A percentile compares a stretch with the other conserved stretches of the same genome.
These are phyloP conservation scores for Atractosteus spatula DNA, from an alignment of 2,113 vertebrate species.

Conservation along the genomic window DNA sequence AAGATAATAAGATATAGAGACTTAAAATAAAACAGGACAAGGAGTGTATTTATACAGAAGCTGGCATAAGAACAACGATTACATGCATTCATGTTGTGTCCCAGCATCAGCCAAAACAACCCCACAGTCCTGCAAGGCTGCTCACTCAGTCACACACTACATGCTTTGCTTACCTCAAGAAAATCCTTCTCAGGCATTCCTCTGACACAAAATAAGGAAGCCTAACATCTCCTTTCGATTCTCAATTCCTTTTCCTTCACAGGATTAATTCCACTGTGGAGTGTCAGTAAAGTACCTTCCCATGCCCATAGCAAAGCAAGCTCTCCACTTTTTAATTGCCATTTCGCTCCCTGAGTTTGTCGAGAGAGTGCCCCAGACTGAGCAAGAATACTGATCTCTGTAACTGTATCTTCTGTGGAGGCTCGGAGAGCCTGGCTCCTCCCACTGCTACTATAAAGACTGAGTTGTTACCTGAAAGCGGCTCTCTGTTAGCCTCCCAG, in stretches of 20 bases:
- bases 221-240: background rate
- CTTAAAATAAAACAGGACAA: background rate
- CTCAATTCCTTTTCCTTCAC: background rate
- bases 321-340: constrained; percentile 5
- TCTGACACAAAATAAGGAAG: too few relatives aligned
- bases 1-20: too few relatives aligned
- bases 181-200: background rate
- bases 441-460: constrained; percentile 18
- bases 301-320: constrained; percentile 4
- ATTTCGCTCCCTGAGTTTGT: constrained; percentile 12
- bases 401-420: constrained; percentile 19
- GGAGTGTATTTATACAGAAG: background rate
- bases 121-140: background rate
- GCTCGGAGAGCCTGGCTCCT: constrained; percentile 8
- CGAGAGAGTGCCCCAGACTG: background rate
- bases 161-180: constrained; percentile 3
- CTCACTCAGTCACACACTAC: background rate
- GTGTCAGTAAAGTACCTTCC: background rate
- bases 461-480: constrained; percentile 17
- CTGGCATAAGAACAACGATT: constrained; percentile 4
- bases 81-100: constrained; percentile 2
- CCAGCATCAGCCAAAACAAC: background rate
- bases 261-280: background rate
- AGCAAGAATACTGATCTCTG: constrained; percentile 2
- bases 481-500: background rate